A percentile compares a stretch with the other conserved stretches of the same genome.
Conservation (phyloP, 2,113 vertebrate species). For the Neodon shergylaensis region DNA sequence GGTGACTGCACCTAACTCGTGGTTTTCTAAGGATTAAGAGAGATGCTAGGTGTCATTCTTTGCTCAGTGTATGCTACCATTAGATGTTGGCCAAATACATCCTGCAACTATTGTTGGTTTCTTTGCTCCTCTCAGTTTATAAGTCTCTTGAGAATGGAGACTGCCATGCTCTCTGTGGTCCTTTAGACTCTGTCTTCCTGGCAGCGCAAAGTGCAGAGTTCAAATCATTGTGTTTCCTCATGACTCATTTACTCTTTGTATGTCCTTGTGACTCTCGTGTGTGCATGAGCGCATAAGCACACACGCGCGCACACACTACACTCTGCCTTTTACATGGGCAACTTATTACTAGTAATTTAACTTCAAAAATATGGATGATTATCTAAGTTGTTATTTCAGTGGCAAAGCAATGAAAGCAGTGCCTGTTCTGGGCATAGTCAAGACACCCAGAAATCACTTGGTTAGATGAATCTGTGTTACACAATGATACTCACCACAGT, state of each 20-base stretch:
- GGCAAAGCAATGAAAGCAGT: background rate
- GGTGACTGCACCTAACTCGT: background rate
- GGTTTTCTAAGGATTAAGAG: background rate
- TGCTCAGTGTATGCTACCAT: background rate
- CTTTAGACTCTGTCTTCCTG: background rate
- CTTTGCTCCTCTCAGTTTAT: background rate
- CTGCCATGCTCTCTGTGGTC: background rate
- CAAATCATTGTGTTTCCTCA: background rate
- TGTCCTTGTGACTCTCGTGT: background rate
- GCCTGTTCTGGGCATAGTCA: background rate
- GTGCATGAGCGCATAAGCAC: background rate
- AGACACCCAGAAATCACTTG: background rate
- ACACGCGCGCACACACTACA: no score
- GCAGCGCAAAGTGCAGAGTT: background rate
- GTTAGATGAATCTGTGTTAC: background rate
- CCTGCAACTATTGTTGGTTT: background rate
- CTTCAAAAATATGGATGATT: background rate
- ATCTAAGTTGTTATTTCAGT: background rate
- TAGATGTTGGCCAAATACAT: background rate
- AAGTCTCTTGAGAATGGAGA: background rate
- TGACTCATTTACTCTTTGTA: background rate
- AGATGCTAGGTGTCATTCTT: background rate
- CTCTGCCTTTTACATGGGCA: background rate
- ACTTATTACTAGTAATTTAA: slow-evolving; percentile 33
- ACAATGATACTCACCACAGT: background rate